A percentile compares a stretch with the other conserved stretches of the same genome.
phyloP scores from a whole-genome alignment of 1,140 invertebrate species.

The Melipona quadrifasciata region DNA sequence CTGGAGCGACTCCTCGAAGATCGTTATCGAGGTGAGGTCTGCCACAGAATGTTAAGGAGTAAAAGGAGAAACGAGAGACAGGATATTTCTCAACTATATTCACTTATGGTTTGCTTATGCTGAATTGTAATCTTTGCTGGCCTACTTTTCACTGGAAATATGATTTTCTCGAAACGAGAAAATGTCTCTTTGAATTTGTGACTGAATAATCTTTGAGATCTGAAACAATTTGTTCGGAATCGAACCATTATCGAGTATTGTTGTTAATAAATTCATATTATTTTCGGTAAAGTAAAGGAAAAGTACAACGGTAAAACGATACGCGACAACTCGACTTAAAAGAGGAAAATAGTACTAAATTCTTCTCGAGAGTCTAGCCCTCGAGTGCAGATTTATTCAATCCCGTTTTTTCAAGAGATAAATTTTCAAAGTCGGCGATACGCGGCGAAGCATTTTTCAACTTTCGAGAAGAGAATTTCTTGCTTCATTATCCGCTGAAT shows the following conservation, averaged over 20 bases:
- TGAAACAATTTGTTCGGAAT: not conserved
- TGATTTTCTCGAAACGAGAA: not conserved
- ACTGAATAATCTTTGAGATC: not conserved
- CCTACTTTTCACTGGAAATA: not conserved
- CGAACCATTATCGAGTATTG: not conserved
- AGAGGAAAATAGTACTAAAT: not conserved
- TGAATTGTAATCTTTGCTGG: not conserved
- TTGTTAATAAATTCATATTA: too few species aligned
- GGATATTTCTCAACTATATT: not conserved
- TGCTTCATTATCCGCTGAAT: constrained; percentile 20
- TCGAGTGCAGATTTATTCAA: not conserved
- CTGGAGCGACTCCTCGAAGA: constrained; percentile 1
- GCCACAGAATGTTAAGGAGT: not conserved
- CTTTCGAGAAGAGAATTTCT: not conserved
- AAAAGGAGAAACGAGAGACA: not conserved
- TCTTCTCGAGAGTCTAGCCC: too few species aligned
- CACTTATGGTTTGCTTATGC: not conserved
- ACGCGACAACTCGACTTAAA: not conserved
- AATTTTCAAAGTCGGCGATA: not conserved
- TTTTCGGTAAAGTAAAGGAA: too few species aligned
- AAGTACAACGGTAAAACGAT: not conserved
- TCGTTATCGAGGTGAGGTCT: constrained; percentile 1
- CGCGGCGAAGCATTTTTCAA: not conserved
- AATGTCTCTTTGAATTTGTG: not conserved
- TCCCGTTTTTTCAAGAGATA: not conserved